Evolutionary conservation across 2,797 vertebrate genomes (phyloP), one percentile per base, ranked within the genome.

Genomic region (Lepus oiostolus): DNA sequence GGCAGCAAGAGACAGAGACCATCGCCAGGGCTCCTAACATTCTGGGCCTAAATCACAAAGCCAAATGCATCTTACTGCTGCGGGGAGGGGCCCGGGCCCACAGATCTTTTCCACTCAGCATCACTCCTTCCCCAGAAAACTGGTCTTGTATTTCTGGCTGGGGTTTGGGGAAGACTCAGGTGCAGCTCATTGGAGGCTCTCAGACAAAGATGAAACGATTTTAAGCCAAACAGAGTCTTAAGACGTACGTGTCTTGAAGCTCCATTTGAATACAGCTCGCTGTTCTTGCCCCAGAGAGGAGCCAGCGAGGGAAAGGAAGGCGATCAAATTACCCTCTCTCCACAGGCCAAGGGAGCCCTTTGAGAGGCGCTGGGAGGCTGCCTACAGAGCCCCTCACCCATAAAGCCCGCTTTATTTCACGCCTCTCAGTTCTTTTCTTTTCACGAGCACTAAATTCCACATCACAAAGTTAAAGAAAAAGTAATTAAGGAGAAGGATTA

Each of bases 401-500:
- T 98, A 98, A 98, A 98, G 98, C 97, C 98, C 88, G 98, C 98
- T 98, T 98, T 98, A 98, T 98, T 98, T 98, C 98, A 98, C 91
- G 93, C 98, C 97, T 97, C 98, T 98, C 98, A 97, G 93, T 98
- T 98, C 98, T 98, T 98, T 97, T 98, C 98, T 98, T 98, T 98
- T 97, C 98, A 96, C 80, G 90, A 96, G 96, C 98, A 97, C 98
- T 98, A 98, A 98, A 98, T 98, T 98, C 98, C 98, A 98, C 98
- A 98, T 97, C 98, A 98, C 98, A 98, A 98, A 98, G 96, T 97
- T 97, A 98, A 97, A 97, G 97, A 95, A 96, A 98, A 97, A 12
- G 97, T 98, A 98, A 98, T 98, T 98, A 98, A 98, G 98, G 98
- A 97, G 97, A 97, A 97, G 98, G 98, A 98, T 98, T 99, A 98